Base-by-base conservation (phyloP, 2,888 invertebrate genomes). In the Sarcophaga carnaria region DNA sequence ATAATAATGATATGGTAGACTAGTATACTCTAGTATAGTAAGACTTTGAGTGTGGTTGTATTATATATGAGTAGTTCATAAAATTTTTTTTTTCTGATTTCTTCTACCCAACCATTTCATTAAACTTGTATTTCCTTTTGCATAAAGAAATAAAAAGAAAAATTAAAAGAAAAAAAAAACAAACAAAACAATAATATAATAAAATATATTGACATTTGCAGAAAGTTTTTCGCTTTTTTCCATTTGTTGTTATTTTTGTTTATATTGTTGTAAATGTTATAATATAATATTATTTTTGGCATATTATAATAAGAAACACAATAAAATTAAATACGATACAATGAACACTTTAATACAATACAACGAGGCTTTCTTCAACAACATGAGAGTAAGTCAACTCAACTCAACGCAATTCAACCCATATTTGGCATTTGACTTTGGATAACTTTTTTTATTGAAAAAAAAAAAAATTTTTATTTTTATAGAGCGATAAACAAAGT, bases 341-440 rank as follows among this genome's bases (percentile, higher is more conserved):
- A 37, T 37, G 37, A 37, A 37, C 37, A 49, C 49, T 14, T 14
- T 14, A 54, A 4, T 12, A 17, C 54, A 54, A n/a, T 22, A 37
- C 59, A 59, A 11, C 25, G 20, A 69, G 17, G 49, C 69, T 54
- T 69, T 22, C 27, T 37, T 49, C 37, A 76, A 86, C 75, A 84
- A 72, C 77, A 71, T 70, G 87, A 85, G 84, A 91, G 89, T 89
- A 89, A 89, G 88, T 90, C 88, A 79, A 88, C 14, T 47, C 25
- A 60, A 89, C 89, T 37, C 8, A 37, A 37, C 37, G 10, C 37
- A 37, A 37, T 54, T 54, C 70, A 47, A 72, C 77, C 91, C 91
- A 90, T 91, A 91, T 91, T 90, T 91, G 91, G 91, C 90, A 91
- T 88, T 90, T 91, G 91, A 91, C 91, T 91, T 91, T 91, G 91